Evolutionary conservation across 2,113 vertebrate species (phyloP), one percentile per base, ranked within the genome.

Genomic region (Hippoglossus stenolepis): DNA sequence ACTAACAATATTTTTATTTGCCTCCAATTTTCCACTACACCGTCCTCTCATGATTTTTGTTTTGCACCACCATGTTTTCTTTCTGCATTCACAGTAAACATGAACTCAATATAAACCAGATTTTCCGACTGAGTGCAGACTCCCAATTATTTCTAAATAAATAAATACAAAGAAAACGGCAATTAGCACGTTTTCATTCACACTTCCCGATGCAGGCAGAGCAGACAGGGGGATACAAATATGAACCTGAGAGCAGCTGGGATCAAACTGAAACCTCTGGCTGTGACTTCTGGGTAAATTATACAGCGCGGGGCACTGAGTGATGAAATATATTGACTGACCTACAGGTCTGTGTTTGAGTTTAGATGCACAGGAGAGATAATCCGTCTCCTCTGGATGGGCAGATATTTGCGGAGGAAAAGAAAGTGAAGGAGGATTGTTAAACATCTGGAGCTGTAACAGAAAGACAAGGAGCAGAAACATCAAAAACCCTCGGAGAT

Each of bases 251-350:
- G 28, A n/a, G 68, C 31, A 47, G 31, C 53, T 9, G 26, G 17
- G 80, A 66, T 82, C 78, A 83, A 38, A 67, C 15, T 67, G 24
- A 82, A 45, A 24, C 58, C 70, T 54, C 47, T 45, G 66, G 58
- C 26, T 26, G 0, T 73, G 68, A 67, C 66, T 74, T 43, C 5
- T 6, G 54, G 79, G 81, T 90, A 69, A 85, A 85, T 87, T 79
- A 87, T 72, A 63, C 72, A 83, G n/a, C 57, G 9, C 8, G 2
- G 35, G 35, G 35, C 35, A 45, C 28, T 8, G 40, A 70, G 72
- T 47, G 67, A 81, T 80, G 57, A 43, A 71, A 38, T 65, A 74
- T 75, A 79, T 81, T 79, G 86, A 85, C 81, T 70, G 73, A 65
- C 40, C 75, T 35, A 63, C 3, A 26, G 40, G 56, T 72, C 60